Conservation (phyloP, 1,140 invertebrate species). For the Drosophila carrolli region DNA sequence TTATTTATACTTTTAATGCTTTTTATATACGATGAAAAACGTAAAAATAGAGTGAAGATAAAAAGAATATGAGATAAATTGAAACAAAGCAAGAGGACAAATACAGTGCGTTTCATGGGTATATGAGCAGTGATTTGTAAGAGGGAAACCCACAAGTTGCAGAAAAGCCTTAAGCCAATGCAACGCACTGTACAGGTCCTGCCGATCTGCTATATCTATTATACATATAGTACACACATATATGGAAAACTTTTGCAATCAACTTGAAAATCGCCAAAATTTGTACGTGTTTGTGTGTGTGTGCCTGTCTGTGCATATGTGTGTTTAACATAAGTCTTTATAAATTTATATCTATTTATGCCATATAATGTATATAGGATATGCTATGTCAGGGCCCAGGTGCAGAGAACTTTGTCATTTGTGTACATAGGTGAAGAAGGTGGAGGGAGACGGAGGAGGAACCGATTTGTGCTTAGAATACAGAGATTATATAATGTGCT, state of each 20-base stretch:
- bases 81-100: neutral
- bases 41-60: neutral
- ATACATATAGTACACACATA: slow-evolving; percentile 35
- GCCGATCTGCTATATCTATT: slow-evolving; percentile 32
- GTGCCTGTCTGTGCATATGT: slow-evolving; percentile 23
- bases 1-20: slow-evolving; percentile 21
- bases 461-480: slow-evolving; percentile 26
- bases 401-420: slow-evolving; percentile 39
- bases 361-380: slow-evolving; percentile 41
- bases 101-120: slow-evolving; percentile 12
- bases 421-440: slow-evolving; percentile 29
- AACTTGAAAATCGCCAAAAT: slow-evolving; percentile 62
- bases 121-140: no score
- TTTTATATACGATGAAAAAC: slow-evolving; percentile 16
- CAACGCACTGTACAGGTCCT: slow-evolving; percentile 3
- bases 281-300: slow-evolving; percentile 27
- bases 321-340: slow-evolving; percentile 37
- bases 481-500: slow-evolving; percentile 23
- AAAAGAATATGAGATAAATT: slow-evolving; percentile 5
- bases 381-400: slow-evolving; percentile 16
- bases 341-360: slow-evolving; percentile 43
- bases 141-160: no score
- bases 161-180: neutral
- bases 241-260: slow-evolving; percentile 54
- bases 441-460: slow-evolving; percentile 4